Conservation (phyloP, 2,888 invertebrate genomes). For the Allolobophora icterica region DNA sequence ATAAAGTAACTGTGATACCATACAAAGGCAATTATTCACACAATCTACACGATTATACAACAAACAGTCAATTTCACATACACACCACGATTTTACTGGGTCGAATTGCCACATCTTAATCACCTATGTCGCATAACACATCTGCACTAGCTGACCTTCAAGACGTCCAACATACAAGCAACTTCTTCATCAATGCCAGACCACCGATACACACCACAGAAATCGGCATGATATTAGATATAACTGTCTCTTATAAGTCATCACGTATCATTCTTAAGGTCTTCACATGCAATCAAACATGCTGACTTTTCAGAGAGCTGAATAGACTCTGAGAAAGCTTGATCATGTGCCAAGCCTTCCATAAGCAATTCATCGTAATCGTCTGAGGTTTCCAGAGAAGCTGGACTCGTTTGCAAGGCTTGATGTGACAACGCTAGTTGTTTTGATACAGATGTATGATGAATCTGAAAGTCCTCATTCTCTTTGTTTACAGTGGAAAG, state of each 20-base stretch:
- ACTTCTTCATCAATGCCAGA: background rate
- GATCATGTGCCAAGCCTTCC: background rate
- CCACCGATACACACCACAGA: background rate
- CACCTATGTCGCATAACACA: too few relatives aligned
- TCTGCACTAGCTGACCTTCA: background rate
- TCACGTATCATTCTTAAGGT: background rate
- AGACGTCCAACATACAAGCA: background rate
- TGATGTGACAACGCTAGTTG: background rate
- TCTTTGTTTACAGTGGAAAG: background rate
- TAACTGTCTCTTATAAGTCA: background rate
- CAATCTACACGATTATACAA: too few relatives aligned
- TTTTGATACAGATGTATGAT: background rate
- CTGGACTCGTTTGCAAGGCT: background rate
- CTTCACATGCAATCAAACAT: background rate
- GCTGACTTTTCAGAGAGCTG: background rate
- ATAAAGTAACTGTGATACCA: too few relatives aligned
- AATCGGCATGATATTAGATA: background rate
- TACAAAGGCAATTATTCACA: too few relatives aligned
- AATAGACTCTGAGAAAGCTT: conserved; percentile 20
- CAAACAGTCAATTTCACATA: too few relatives aligned
- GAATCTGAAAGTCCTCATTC: background rate
- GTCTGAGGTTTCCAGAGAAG: background rate
- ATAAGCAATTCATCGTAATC: background rate
- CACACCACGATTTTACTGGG: too few relatives aligned
- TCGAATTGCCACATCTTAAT: too few relatives aligned